Base-by-base conservation (phyloP, 2,113 vertebrate genomes). In the Solea solea region DNA sequence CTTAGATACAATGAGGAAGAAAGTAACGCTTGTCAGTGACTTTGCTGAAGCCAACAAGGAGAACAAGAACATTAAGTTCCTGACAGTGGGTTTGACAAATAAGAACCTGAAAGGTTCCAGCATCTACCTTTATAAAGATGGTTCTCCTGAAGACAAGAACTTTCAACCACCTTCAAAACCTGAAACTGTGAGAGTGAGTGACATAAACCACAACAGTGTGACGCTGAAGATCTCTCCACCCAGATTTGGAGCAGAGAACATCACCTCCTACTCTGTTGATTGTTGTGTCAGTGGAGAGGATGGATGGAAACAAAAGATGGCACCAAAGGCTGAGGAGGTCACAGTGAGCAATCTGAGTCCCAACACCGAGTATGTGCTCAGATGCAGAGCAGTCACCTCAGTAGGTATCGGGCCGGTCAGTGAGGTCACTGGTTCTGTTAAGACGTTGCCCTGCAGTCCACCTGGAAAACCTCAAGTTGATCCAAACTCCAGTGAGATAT, bases 41-140 rank as follows among this genome's bases (percentile, higher is more conserved):
- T 86, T 88, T 73, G 78, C 76, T 45, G 83, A 82, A 2, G 59
- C 81, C 55, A 88, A 88, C 79, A 54, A 55, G 46, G 70, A 74
- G 0, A 82, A 76, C 40, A 39, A 57, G 59, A 61, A 49, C 8
- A 41, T 74, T 0, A 67, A 1, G 56, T 88, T 88, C 61, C 51
- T 88, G 9, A 46, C 40, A 28, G 42, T 64, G 1, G 67, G 64
- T 1, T 64, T 55, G 74, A 59, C 50, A 7, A 25, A 81, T 45
- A 51, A 80, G 40, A 51, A 3, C 0, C 49, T 80, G 9, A 0
- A 56, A 68, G 1, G 71, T 63, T 63, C 62, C 5, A 64, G 44
- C 49, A 82, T 86, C 65, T 13, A 65, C 73, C 66, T 80, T 41
- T 80, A 82, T 13, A 12, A 82, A 54, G 68, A 58, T 0, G 59